phyloP scores from a whole-genome alignment of 2,797 vertebrate genomes.

The Muscicapa comitata region DNA sequence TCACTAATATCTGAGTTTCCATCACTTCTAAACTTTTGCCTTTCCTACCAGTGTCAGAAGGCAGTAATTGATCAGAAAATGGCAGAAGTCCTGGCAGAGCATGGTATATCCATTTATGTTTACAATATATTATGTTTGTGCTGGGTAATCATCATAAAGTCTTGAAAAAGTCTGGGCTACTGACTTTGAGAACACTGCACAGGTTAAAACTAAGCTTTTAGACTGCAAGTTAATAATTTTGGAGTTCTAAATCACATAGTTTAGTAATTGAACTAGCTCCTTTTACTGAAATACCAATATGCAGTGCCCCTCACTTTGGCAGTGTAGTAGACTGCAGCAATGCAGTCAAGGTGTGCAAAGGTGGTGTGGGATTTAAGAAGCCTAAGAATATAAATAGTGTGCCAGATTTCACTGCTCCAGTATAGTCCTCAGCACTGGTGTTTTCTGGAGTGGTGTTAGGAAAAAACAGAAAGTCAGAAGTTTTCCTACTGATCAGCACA shows the following conservation, averaged over 20 bases:
- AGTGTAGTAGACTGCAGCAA: neutral
- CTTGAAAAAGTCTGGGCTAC: neutral
- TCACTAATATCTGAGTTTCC: neutral
- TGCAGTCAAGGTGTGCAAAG: neutral
- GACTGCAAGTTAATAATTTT: neutral
- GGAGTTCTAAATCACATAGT: neutral
- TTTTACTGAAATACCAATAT: neutral
- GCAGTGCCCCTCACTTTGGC: neutral
- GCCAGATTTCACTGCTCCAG: neutral
- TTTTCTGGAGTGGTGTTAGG: neutral
- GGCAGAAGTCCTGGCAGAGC: neutral
- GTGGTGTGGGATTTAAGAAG: neutral
- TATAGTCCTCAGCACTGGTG: neutral
- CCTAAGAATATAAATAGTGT: neutral
- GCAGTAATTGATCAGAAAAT: neutral
- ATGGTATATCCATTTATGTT: neutral
- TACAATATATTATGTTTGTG: neutral
- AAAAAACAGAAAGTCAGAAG: neutral
- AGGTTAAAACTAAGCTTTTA: neutral
- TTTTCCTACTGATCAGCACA: neutral
- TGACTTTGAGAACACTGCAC: neutral
- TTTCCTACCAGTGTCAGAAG: neutral
- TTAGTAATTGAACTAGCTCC: neutral
- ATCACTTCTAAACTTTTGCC: neutral
- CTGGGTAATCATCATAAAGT: neutral